A percentile compares a stretch with the other conserved stretches of the same genome.
Evolutionary conservation across 2,113 vertebrate genomes (phyloP).

Genomic region (Irena cyanogastra): DNA sequence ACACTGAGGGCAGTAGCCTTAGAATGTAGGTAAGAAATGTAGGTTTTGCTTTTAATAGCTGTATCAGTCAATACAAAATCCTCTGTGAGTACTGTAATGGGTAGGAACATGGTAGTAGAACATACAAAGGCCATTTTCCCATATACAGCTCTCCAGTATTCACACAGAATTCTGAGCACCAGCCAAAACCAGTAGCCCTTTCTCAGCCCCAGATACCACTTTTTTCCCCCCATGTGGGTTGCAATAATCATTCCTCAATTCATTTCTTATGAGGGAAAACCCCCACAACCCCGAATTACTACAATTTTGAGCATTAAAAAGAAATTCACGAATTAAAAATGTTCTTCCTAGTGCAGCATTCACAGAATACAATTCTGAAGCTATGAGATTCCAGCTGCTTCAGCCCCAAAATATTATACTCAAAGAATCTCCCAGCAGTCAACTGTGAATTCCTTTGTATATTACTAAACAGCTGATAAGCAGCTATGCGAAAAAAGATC

Average conservation of each 20-base stretch:
- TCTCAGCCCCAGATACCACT: background rate
- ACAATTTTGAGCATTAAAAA: background rate
- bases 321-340: background rate
- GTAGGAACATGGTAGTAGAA: background rate
- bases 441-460: background rate
- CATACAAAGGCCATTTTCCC: background rate
- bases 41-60: background rate
- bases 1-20: background rate
- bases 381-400: background rate
- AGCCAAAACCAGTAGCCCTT: background rate
- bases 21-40: background rate
- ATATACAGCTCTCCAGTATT: background rate
- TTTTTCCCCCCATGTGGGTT: background rate
- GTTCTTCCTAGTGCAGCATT: background rate
- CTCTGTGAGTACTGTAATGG: background rate
- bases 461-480: background rate
- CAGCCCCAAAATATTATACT: background rate
- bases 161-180: background rate
- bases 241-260: background rate
- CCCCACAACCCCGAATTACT: background rate
- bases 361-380: background rate
- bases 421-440: background rate
- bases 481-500: background rate
- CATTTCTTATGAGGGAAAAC: background rate
- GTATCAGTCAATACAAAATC: background rate